phyloP scores from a whole-genome alignment of 2,888 invertebrate genomes.

The Abscondita cerata region DNA sequence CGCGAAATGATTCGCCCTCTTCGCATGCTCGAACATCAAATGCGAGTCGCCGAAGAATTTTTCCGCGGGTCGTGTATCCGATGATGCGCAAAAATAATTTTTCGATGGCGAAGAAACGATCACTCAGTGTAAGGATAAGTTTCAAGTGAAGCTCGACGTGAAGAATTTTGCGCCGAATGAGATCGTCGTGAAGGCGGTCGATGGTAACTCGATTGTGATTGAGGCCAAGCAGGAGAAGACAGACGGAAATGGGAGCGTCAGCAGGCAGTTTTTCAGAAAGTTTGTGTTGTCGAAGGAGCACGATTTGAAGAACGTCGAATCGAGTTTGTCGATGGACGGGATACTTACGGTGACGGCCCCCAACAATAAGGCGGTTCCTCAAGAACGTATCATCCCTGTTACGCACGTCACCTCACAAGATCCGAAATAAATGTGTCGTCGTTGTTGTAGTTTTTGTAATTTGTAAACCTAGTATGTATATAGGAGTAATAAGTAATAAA shows the following conservation, averaged over 20 bases:
- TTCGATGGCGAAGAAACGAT: not conserved
- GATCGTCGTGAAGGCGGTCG: constrained; percentile 28
- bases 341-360: constrained; percentile 75
- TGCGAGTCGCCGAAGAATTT: not conserved
- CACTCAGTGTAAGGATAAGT: not conserved
- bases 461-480: too few relatives aligned
- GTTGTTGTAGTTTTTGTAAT: not conserved
- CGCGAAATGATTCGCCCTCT: not conserved
- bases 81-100: not conserved
- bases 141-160: constrained; percentile 28
- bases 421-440: not conserved
- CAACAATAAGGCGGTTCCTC: constrained; percentile 51
- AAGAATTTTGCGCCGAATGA: constrained; percentile 30
- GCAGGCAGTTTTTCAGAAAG: constrained; percentile 76
- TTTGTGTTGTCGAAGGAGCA: constrained; percentile 79
- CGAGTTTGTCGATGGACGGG: constrained; percentile 79
- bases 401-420: constrained; percentile 49
- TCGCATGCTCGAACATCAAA: constrained; percentile 1
- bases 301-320: constrained; percentile 74
- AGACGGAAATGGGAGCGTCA: constrained; percentile 42
- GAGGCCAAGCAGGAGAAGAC: constrained; percentile 32
- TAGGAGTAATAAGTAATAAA: not conserved
- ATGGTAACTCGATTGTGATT: constrained; percentile 24
- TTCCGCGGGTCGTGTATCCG: not conserved
- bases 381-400: constrained; percentile 59